These are phyloP conservation scores for Thamnaconus septentrionalis DNA, from an alignment of 2,113 vertebrate species.

Conservation along the genomic window DNA sequence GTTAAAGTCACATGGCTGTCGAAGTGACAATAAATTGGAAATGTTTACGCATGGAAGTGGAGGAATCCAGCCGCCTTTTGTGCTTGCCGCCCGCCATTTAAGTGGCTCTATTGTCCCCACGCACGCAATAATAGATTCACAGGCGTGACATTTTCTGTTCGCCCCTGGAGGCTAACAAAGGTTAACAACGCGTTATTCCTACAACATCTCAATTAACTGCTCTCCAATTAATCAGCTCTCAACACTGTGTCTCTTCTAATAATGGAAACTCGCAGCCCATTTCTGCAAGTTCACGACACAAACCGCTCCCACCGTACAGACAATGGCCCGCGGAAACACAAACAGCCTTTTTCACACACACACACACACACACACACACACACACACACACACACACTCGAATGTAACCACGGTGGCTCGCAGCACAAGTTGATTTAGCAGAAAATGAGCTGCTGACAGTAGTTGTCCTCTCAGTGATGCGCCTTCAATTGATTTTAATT, in stretches of 20 bases:
- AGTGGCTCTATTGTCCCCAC: constrained; percentile 37
- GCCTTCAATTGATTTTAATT: constrained; percentile 69
- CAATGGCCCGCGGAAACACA: constrained; percentile 31
- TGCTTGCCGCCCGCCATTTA: constrained; percentile 17
- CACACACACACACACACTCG: neutral
- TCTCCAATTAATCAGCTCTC: constrained; percentile 46
- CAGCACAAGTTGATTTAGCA: constrained; percentile 66
- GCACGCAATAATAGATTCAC: constrained; percentile 46
- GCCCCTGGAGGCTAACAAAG: constrained; percentile 45
- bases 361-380: too few relatives aligned
- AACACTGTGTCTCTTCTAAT: constrained; percentile 9
- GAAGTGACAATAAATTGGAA: neutral
- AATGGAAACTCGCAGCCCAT: constrained; percentile 35
- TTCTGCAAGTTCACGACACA: constrained; percentile 26
- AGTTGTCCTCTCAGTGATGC: constrained; percentile 55
- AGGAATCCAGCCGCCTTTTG: constrained; percentile 18
- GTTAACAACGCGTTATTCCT: constrained; percentile 30
- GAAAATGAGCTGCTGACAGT: constrained; percentile 67
- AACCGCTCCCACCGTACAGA: constrained; percentile 2
- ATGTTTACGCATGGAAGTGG: constrained; percentile 2
- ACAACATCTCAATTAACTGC: constrained; percentile 56
- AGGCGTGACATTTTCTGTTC: constrained; percentile 60
- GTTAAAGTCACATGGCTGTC: neutral
- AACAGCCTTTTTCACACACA: neutral
- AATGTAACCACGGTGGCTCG: constrained; percentile 26